Conservation (phyloP, 1,140 invertebrate species). For the Macrobrachium rosenbergii region DNA sequence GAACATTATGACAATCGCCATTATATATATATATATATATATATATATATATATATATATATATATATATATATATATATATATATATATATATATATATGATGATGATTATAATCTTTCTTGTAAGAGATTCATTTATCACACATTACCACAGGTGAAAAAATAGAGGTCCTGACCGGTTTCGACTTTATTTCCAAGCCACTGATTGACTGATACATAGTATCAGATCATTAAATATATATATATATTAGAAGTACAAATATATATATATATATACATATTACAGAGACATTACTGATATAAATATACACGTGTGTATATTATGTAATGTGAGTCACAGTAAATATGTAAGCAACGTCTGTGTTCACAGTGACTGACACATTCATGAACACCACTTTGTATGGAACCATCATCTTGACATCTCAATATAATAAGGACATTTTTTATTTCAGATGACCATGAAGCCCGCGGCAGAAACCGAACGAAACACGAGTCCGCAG, state of each 20-base stretch:
- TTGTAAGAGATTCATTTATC: background rate
- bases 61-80: background rate
- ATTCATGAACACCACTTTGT: background rate
- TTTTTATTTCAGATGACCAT: slow-evolving; percentile 56
- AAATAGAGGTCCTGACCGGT: too few species aligned
- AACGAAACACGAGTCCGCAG: slow-evolving; percentile 59
- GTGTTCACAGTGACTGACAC: too few species aligned
- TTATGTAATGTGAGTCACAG: too few species aligned
- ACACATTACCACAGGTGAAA: too few species aligned
- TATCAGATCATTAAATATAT: background rate
- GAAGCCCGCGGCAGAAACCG: slow-evolving; percentile 51
- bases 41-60: too few species aligned
- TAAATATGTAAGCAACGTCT: too few species aligned
- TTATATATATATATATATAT: too few species aligned
- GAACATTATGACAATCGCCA: too few species aligned
- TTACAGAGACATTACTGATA: too few species aligned
- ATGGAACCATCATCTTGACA: background rate
- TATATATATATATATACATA: background rate
- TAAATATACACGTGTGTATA: too few species aligned
- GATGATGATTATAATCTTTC: background rate
- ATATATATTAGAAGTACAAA: background rate
- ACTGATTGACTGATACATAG: background rate
- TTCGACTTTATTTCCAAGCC: too few species aligned
- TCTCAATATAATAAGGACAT: background rate
- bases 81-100: background rate